Conservation (phyloP, 2,888 invertebrate species). For the Hybos culiciformis region DNA sequence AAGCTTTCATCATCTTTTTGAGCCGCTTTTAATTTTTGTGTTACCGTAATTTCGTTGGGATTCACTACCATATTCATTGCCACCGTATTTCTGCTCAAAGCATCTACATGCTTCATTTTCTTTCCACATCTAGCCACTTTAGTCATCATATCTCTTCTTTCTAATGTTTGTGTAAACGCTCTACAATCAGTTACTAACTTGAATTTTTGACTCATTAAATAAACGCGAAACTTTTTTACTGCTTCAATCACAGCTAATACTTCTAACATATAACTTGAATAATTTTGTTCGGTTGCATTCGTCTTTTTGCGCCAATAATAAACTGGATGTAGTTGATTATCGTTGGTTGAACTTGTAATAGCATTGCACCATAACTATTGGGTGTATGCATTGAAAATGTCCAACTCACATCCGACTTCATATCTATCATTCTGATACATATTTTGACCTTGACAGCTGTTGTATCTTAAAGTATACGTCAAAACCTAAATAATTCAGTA, state of each 20-base stretch:
- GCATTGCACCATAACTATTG: neutral
- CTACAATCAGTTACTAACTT: constrained; percentile 14
- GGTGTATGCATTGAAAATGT: too few relatives aligned
- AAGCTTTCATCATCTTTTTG: constrained; percentile 9
- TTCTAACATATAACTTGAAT: constrained; percentile 8
- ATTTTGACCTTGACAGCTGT: neutral
- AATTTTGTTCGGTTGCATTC: neutral
- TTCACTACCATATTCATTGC: constrained; percentile 4
- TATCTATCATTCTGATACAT: too few relatives aligned
- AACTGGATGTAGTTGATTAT: neutral
- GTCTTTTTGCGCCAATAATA: neutral
- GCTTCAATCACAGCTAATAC: constrained; percentile 10
- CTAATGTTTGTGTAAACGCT: constrained; percentile 9
- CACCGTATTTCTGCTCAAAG: constrained; percentile 14
- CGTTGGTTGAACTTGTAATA: neutral
- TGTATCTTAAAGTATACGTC: too few relatives aligned
- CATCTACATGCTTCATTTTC: constrained; percentile 16
- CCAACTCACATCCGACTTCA: too few relatives aligned
- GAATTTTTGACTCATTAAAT: constrained; percentile 15
- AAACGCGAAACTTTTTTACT: constrained; percentile 17
- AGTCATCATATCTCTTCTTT: constrained; percentile 12
- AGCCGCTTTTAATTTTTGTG: constrained; percentile 1
- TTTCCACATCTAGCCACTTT: constrained; percentile 15
- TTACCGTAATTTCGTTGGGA: neutral
- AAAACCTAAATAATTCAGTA: too few relatives aligned